These are phyloP conservation scores for Pagrus major DNA, from an alignment of 2,113 vertebrate species.

Conservation along the genomic window DNA sequence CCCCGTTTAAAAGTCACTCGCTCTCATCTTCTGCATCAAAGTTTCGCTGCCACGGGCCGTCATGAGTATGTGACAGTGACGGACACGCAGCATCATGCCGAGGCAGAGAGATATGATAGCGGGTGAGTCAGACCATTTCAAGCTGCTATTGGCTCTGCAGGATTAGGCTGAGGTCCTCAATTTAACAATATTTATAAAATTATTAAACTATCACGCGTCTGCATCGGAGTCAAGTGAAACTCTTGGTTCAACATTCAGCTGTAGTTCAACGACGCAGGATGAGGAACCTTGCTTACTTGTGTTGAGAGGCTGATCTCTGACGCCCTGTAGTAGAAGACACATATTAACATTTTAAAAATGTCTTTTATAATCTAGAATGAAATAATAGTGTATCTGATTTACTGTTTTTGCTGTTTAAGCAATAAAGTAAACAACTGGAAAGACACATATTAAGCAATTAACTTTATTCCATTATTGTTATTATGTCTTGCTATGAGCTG, in stretches of 20 bases:
- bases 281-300: background rate
- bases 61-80: constrained; percentile 39
- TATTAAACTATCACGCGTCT: too few species aligned
- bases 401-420: background rate
- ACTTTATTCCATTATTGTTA: background rate
- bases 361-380: background rate
- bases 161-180: background rate
- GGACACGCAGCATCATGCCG: constrained; percentile 18
- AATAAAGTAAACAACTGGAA: background rate
- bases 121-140: constrained; percentile 61
- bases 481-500: too few species aligned
- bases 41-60: background rate
- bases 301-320: background rate
- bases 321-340: background rate
- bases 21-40: background rate
- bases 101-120: constrained; percentile 39
- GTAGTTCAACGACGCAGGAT: background rate
- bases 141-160: background rate
- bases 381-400: background rate
- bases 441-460: background rate
- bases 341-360: background rate
- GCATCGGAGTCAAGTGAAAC: too few species aligned
- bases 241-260: background rate
- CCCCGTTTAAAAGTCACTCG: constrained; percentile 36
- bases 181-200: background rate